Evolutionary conservation across 2,113 vertebrate genomes (phyloP).

Genomic region (Platysteira castanea): DNA sequence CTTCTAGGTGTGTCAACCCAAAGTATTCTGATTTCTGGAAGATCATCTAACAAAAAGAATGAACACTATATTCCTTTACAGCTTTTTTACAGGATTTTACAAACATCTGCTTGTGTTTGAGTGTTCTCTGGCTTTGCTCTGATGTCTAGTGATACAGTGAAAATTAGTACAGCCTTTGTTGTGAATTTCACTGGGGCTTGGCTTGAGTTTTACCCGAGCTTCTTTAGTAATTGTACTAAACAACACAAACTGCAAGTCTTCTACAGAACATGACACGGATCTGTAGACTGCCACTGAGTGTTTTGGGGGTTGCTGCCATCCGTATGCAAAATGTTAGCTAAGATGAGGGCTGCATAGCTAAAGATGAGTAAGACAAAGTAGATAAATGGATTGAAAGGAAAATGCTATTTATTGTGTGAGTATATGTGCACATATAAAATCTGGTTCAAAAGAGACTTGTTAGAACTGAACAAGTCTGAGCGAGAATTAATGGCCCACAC

Average conservation of each 20-base stretch:
- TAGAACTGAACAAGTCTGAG: slow-evolving; percentile 52
- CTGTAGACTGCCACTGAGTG: not conserved
- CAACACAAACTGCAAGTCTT: not conserved
- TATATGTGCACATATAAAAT: not conserved
- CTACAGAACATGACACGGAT: not conserved
- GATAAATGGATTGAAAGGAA: not conserved
- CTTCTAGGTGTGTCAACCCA: not conserved
- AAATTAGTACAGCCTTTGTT: not conserved
- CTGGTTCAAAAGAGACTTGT: slow-evolving; percentile 41
- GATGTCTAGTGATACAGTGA: not conserved
- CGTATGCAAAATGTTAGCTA: not conserved
- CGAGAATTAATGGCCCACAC: slow-evolving; percentile 50
- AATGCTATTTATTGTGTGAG: not conserved
- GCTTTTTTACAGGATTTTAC: not conserved
- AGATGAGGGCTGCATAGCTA: not conserved
- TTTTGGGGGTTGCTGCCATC: not conserved
- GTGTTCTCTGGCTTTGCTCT: not conserved
- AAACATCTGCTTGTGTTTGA: not conserved
- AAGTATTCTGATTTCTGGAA: not conserved
- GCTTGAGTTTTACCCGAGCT: not conserved
- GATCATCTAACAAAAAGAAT: not conserved
- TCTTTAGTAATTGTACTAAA: not conserved
- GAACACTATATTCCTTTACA: not conserved
- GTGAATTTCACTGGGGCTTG: not conserved
- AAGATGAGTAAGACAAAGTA: not conserved